Base-by-base conservation (phyloP, 2,888 invertebrate species). In the Caenorhabditis sp. region DNA sequence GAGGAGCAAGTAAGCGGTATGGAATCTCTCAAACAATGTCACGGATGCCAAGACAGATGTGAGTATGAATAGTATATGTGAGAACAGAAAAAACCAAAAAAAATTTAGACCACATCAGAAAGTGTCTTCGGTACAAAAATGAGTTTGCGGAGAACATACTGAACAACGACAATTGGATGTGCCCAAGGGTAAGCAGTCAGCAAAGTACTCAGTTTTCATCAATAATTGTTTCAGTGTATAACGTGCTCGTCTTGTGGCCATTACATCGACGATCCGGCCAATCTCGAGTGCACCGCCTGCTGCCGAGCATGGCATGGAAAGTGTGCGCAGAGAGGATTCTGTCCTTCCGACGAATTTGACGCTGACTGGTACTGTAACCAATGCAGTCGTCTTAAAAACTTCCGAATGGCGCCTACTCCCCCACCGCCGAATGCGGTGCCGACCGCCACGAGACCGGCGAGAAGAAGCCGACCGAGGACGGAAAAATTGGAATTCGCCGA, bases 281-380 rank as follows among this genome's bases (percentile, higher is more conserved):
- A 85, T 39, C 46, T 78, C 6, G 82, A 83, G 35, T 85, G 85
- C 55, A 22, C 15, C 8, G 26, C 15, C 1, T 85, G 85, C 32
- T 56, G 65, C 0, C 43, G 48, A 6, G 80, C 78, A 0, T 85
- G 70, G 74, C 82, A 84, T 53, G 85, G 82, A 7, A 11, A 8
- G 2, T 85, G 85, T 56, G 50, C 66, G 13, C 68, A 74, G 7
- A 62, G 52, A 20, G 78, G 73, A 4, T 17, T 37, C 20, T 26
- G 7, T n/a, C 35, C 45, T 13, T 30, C 48, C 1, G n/a, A 13
- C 7, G 45, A 63, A 3, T 72, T 27, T 15, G 55, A 62, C 32
- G 32, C 62, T 0, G 17, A 15, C 3, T 72, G 48, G 50, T 61
- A 13, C 20, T 72, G 72, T n/a, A 1, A 26, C 15, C 4, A 4